These are phyloP conservation scores for Halcyon badia DNA, from an alignment of 2,797 vertebrate species.

Conservation along the genomic window DNA sequence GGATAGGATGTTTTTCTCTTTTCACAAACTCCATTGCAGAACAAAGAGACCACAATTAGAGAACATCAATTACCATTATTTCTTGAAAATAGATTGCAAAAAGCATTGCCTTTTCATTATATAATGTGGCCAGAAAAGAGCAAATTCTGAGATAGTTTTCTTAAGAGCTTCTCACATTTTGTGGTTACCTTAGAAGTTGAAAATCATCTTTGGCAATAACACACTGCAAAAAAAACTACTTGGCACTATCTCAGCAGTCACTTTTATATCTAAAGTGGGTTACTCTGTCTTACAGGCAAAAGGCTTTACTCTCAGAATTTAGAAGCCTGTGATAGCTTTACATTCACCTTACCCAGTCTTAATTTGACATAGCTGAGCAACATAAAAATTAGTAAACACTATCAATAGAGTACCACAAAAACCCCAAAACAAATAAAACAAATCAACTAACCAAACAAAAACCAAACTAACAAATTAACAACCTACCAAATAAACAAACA, in stretches of 20 bases:
- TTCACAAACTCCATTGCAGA: background rate
- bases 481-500: no score
- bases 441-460: no score
- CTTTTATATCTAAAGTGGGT: background rate
- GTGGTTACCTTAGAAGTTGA: background rate
- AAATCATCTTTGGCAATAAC: background rate
- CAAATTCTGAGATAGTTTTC: background rate
- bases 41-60: background rate
- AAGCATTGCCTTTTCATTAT: background rate
- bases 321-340: background rate
- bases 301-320: background rate
- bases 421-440: background rate
- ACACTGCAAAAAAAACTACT: background rate
- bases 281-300: background rate
- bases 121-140: background rate
- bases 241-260: background rate
- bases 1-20: background rate
- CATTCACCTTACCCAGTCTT: background rate
- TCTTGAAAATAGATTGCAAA: background rate
- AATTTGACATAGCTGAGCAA: background rate
- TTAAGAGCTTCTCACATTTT: background rate
- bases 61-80: background rate
- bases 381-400: background rate
- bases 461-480: no score
- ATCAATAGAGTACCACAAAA: background rate